These are phyloP conservation scores for Agrotis segetum DNA, from an alignment of 2,888 invertebrate genomes.

Conservation along the genomic window DNA sequence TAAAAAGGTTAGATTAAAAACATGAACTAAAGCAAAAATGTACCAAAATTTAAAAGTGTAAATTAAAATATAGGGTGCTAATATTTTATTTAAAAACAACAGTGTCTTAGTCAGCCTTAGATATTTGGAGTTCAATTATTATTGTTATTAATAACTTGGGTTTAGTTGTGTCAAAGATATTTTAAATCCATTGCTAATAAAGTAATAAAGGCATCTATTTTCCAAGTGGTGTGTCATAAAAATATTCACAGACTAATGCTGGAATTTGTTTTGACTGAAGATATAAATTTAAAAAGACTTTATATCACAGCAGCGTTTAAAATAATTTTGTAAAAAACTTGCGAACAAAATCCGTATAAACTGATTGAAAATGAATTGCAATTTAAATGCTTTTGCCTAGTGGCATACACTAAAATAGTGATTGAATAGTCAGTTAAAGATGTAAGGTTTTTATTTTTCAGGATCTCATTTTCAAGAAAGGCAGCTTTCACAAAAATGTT, in stretches of 20 bases:
- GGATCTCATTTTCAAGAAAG: neutral
- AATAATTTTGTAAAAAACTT: no score
- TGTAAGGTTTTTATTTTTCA: neutral
- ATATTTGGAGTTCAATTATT: slow-evolving; percentile 48
- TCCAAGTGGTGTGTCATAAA: no score
- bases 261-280: no score
- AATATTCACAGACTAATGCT: no score
- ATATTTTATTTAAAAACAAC: slow-evolving; percentile 49
- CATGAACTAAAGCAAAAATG: slow-evolving; percentile 7
- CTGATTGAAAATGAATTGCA: no score
- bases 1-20: slow-evolving; percentile 38
- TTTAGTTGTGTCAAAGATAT: slow-evolving; percentile 24
- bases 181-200: neutral
- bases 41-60: slow-evolving; percentile 32
- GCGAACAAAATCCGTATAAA: no score
- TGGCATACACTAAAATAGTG: no score
- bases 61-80: slow-evolving; percentile 62
- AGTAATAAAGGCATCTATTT: neutral
- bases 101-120: slow-evolving; percentile 63
- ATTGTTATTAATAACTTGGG: slow-evolving; percentile 39
- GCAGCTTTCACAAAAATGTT: neutral
- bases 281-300: no score
- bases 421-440: neutral
- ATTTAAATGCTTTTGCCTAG: no score
- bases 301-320: no score